Evolutionary conservation across 1,140 invertebrate species (phyloP).

Genomic region (Gryon sp.): DNA sequence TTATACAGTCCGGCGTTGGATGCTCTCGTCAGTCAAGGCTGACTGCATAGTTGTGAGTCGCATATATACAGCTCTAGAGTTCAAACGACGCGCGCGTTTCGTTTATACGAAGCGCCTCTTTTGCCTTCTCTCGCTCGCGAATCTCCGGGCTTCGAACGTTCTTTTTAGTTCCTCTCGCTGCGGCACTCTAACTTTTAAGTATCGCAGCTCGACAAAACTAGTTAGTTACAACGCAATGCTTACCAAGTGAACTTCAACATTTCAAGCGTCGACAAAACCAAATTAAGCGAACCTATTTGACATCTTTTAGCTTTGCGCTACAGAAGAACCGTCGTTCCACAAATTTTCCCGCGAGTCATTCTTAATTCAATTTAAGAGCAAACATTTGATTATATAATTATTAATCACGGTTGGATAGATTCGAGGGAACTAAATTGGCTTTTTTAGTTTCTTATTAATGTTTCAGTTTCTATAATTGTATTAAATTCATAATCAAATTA

Average conservation of each 20-base stretch:
- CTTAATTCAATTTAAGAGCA: conserved; percentile 24
- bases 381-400: conserved; percentile 19
- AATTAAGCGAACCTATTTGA: conserved; percentile 43
- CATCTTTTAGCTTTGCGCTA: conserved; percentile 12
- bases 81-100: conserved; percentile 29
- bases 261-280: conserved; percentile 39
- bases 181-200: conserved; percentile 53
- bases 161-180: conserved; percentile 13
- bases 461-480: too few relatives aligned
- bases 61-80: conserved; percentile 41
- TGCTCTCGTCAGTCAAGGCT: conserved; percentile 47
- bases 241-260: conserved; percentile 41
- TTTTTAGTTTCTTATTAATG: too few relatives aligned
- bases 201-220: conserved; percentile 48
- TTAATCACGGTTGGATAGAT: too few relatives aligned
- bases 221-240: conserved; percentile 50
- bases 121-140: too few relatives aligned
- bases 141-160: background rate
- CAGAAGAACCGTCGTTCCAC: conserved; percentile 2
- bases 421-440: too few relatives aligned
- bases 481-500: too few relatives aligned
- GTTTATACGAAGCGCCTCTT: too few relatives aligned
- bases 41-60: conserved; percentile 50
- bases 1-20: conserved; percentile 39
- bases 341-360: background rate